Percentiles rank a stretch among this genome's conserved stretches.
phyloP scores from a whole-genome alignment of 1,140 invertebrate genomes.

The Leptinotarsa lineolata region DNA sequence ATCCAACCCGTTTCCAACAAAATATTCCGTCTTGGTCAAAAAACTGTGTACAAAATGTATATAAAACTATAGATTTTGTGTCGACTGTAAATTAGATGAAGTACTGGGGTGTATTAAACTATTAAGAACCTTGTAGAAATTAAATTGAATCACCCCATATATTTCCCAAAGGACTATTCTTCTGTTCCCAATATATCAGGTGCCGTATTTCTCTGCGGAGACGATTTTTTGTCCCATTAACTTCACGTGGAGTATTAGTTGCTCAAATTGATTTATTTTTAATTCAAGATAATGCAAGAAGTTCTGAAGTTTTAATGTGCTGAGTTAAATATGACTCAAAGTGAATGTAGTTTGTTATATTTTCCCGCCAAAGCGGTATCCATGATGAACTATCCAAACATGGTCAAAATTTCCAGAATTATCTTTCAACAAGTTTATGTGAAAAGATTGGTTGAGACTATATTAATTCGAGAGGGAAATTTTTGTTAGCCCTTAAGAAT shows the following conservation, averaged over 20 bases:
- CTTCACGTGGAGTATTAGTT: slow-evolving; percentile 9
- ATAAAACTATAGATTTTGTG: slow-evolving; percentile 29
- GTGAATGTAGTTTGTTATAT: too few species aligned
- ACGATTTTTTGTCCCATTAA: slow-evolving; percentile 1
- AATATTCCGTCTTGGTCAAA: slow-evolving; percentile 1
- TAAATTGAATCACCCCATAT: not conserved
- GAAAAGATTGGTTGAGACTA: too few species aligned
- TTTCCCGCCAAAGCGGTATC: too few species aligned
- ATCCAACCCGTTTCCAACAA: not conserved
- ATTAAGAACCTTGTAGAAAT: not conserved
- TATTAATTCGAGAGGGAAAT: too few species aligned
- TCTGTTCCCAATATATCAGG: not conserved
- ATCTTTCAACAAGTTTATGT: too few species aligned
- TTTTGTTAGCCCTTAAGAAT: too few species aligned
- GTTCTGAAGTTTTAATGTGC: slow-evolving; percentile 12
- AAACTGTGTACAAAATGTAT: slow-evolving; percentile 14
- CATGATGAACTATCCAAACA: too few species aligned
- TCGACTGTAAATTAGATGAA: slow-evolving; percentile 34
- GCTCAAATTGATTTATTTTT: slow-evolving; percentile 26
- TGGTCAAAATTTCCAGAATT: too few species aligned
- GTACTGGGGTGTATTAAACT: not conserved
- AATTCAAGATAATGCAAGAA: slow-evolving; percentile 23
- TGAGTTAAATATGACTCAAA: not conserved
- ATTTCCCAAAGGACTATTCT: not conserved
- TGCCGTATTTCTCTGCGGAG: not conserved